Conservation (phyloP, 2,797 vertebrate species). For the Acipenser oxyrinchus region DNA sequence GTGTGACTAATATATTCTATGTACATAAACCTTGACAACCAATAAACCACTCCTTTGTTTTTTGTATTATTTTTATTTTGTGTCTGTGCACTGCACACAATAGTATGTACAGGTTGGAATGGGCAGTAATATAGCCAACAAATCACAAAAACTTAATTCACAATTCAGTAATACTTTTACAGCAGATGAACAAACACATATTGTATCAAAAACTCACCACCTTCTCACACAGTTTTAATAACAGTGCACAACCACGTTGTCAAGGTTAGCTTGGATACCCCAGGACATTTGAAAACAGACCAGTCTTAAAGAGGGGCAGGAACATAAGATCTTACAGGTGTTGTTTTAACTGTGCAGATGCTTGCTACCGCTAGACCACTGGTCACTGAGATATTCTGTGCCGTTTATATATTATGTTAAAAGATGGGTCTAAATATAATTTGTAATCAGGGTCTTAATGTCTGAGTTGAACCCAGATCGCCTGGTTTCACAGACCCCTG, state of each 20-base stretch:
- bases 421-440: not conserved
- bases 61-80: conserved; percentile 48
- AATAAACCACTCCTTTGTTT: no score
- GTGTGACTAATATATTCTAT: no score
- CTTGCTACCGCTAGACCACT: not conserved
- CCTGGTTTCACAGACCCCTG: no score
- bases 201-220: conserved; percentile 68
- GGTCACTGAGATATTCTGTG: conserved; percentile 3
- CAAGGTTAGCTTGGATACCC: conserved; percentile 66
- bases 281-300: conserved; percentile 37
- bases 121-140: conserved; percentile 60
- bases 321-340: conserved; percentile 31
- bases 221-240: conserved; percentile 59
- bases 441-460: not conserved
- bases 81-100: conserved; percentile 76
- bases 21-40: no score
- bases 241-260: conserved; percentile 83
- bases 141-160: conserved; percentile 74
- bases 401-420: not conserved
- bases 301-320: conserved; percentile 25
- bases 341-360: conserved; percentile 15
- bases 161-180: conserved; percentile 83
- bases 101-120: conserved; percentile 77
- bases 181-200: conserved; percentile 82
- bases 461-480: no score